Base-by-base conservation (phyloP, 2,888 invertebrate genomes). In the Pristionchus japonicus region DNA sequence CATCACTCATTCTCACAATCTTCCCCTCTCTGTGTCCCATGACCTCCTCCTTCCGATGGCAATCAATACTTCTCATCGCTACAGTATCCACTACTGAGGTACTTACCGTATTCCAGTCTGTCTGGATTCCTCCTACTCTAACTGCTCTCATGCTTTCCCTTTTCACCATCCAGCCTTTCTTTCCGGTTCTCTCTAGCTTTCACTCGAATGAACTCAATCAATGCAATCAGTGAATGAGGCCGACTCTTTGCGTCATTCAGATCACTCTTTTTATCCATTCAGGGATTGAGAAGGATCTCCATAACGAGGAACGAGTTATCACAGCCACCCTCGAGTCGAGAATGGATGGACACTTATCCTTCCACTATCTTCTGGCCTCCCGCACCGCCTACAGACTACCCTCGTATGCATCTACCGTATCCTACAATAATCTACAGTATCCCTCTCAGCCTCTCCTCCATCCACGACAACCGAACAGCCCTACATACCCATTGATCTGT, bases 301-400 rank as follows among this genome's bases (percentile, higher is more conserved):
- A 83, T 83, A 31, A 83, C 49, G 17, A 7, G 82, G 23, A 83
- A 83, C 57, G 82, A 83, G 52, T 83, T 83, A 57, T 49, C 57
- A 27, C 82, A 83, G 17, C 52, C 23, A 52, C 34, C 49, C 31
- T 49, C 49, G 52, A 52, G 43, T 43, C 82, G 7, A 83, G 34
- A 83, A 31, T 83, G 82, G 82, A 52, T 52, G 23, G 43, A 83
- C 57, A 34, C 27, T 1, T 83, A 83, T 34, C 82, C 82, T 3
- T 52, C 82, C 82, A 49, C 49, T 31, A 34, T 83, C 17, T 83
- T 83, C 82, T 83, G 82, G 82, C 82, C 82, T 17, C 82, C 82
- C 11, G 82, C 82, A 20, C 82, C 82, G 4, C 82, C 43, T 17
- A n/a, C 80, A 27, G 47, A 47, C 20, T 80, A 80, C 37, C 49